These are phyloP conservation scores for Byasa hedistus DNA, from an alignment of 2,888 invertebrate genomes.

Conservation along the genomic window DNA sequence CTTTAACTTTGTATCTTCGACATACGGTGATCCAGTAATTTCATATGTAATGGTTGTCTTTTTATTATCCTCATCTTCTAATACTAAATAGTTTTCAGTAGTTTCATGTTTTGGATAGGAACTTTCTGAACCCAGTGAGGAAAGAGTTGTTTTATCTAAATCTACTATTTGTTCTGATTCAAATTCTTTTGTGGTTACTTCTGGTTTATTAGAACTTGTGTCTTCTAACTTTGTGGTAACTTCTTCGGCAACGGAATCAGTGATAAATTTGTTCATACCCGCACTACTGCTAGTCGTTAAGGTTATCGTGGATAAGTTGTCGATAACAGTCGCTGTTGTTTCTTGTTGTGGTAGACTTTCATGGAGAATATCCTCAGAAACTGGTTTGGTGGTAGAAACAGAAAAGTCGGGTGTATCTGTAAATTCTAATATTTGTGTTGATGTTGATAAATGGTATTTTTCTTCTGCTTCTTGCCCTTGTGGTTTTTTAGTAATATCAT, in stretches of 20 bases:
- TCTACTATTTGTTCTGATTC: constrained; percentile 5
- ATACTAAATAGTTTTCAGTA: constrained; percentile 2
- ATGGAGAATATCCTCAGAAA: constrained; percentile 14
- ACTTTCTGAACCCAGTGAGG: not conserved
- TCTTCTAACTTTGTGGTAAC: constrained; percentile 11
- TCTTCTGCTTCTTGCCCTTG: constrained; percentile 1
- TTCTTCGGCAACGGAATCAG: constrained; percentile 3
- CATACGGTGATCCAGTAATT: constrained; percentile 1
- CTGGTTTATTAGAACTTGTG: constrained; percentile 1
- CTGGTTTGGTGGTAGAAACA: not conserved
- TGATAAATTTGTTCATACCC: not conserved
- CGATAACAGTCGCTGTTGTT: constrained; percentile 3
- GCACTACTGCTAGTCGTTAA: constrained; percentile 1
- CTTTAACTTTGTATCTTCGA: constrained; percentile 6
- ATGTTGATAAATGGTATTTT: constrained; percentile 1
- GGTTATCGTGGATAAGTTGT: constrained; percentile 1
- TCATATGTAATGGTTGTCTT: constrained; percentile 1
- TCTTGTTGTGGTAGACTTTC: constrained; percentile 13
- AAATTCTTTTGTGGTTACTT: constrained; percentile 1
- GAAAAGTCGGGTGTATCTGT: constrained; percentile 4
- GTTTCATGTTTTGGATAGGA: constrained; percentile 4
- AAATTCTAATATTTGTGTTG: constrained; percentile 8
- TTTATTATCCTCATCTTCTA: constrained; percentile 6
- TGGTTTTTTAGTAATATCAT: constrained; percentile 1
- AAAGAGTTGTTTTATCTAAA: constrained; percentile 10